Percentiles rank a stretch among this genome's conserved stretches.
phyloP scores from a whole-genome alignment of 2,797 vertebrate species.

The Lutjanus campechanus region DNA sequence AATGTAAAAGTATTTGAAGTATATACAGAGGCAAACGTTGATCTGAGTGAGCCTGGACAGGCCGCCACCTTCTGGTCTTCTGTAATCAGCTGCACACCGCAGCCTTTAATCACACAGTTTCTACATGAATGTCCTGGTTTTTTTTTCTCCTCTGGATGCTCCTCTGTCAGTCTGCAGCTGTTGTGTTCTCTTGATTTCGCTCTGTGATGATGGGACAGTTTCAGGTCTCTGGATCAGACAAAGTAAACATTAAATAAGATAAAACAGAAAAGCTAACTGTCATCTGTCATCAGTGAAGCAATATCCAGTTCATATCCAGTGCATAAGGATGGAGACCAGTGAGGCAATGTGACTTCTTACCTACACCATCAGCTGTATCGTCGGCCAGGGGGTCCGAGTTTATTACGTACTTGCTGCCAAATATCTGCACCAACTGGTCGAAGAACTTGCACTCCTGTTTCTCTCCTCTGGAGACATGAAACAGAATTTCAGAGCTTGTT shows the following conservation, averaged over 20 bases:
- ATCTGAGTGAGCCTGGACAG: slow-evolving; percentile 17
- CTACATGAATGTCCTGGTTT: slow-evolving; percentile 5
- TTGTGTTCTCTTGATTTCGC: background rate
- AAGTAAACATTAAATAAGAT: background rate
- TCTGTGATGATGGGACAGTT: slow-evolving; percentile 11
- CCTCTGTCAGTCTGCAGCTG: slow-evolving; percentile 18
- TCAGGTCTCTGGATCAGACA: slow-evolving; percentile 60
- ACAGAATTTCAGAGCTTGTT: slow-evolving; percentile 1
- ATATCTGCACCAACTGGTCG: slow-evolving; percentile 78
- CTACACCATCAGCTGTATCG: slow-evolving; percentile 48
- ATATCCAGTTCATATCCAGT: background rate
- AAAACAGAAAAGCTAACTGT: too few species aligned
- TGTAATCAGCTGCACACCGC: slow-evolving; percentile 47
- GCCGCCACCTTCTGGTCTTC: background rate
- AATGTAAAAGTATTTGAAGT: slow-evolving; percentile 61
- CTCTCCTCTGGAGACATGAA: slow-evolving; percentile 74
- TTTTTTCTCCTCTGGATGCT: slow-evolving; percentile 17
- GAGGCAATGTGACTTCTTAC: slow-evolving; percentile 45
- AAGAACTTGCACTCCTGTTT: slow-evolving; percentile 85
- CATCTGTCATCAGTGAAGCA: background rate
- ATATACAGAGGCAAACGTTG: slow-evolving; percentile 40
- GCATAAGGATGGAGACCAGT: background rate
- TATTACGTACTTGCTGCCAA: slow-evolving; percentile 73
- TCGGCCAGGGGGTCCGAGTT: slow-evolving; percentile 65
- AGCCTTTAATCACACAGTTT: slow-evolving; percentile 22